phyloP scores from a whole-genome alignment of 1,140 invertebrate genomes.

The Polyergus mexicanus region DNA sequence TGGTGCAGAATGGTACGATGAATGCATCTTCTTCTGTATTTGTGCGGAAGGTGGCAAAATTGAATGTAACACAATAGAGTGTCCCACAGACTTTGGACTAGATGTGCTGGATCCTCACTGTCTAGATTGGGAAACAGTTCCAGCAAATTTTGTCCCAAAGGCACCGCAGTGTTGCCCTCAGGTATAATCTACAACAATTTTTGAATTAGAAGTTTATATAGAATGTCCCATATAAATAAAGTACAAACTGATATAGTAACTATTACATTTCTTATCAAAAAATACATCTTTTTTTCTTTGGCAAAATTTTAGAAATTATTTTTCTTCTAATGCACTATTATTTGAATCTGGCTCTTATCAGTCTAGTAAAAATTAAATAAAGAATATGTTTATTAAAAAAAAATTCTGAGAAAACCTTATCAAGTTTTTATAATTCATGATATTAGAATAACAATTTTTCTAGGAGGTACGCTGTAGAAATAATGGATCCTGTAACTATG shows the following conservation, averaged over 20 bases:
- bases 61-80: constrained; percentile 93
- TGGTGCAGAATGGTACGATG: constrained; percentile 90
- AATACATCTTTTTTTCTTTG: neutral
- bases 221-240: no score
- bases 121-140: constrained; percentile 93
- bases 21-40: constrained; percentile 91
- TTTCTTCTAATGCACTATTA: neutral
- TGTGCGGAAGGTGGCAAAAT: constrained; percentile 87
- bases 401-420: neutral
- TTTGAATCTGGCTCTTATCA: no score
- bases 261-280: no score
- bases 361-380: no score
- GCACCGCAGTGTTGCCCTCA: constrained; percentile 94
- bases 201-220: neutral
- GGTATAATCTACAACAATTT: constrained; percentile 62
- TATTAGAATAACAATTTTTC: neutral
- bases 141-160: constrained; percentile 90
- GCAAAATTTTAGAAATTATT: neutral
- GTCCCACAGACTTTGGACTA: constrained; percentile 93
- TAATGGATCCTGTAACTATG: constrained; percentile 92
- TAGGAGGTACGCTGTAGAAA: constrained; percentile 91
- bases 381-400: neutral
- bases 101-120: constrained; percentile 94
- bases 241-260: no score
- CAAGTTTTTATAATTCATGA: neutral